Evolutionary conservation across 2,797 vertebrate genomes (phyloP).

Genomic region (Chelon labrosus): DNA sequence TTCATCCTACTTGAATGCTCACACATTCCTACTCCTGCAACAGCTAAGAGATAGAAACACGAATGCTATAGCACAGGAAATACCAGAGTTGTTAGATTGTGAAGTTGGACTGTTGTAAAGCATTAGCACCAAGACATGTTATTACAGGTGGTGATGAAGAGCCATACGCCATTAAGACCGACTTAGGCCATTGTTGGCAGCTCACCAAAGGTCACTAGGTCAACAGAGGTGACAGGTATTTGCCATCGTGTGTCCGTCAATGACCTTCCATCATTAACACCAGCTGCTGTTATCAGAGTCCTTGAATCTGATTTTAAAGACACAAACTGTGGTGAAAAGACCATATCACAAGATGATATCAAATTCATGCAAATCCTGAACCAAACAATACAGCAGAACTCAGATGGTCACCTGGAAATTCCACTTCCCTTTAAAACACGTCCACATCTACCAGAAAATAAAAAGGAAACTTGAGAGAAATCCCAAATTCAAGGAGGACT

Average conservation of each 20-base stretch:
- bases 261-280: neutral
- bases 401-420: slow-evolving; percentile 10
- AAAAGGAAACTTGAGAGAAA: neutral
- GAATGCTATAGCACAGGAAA: no score
- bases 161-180: neutral
- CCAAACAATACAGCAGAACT: neutral
- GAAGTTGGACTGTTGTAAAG: no score
- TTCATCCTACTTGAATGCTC: no score
- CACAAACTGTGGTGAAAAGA: neutral
- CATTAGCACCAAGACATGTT: neutral
- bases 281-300: neutral
- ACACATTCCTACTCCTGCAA: neutral
- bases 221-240: neutral
- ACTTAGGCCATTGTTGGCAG: slow-evolving; percentile 15
- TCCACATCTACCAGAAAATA: slow-evolving; percentile 4
- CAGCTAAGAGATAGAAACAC: neutral
- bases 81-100: no score
- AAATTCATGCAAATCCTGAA: slow-evolving; percentile 9
- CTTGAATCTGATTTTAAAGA: neutral
- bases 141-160: slow-evolving; percentile 6
- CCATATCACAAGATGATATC: slow-evolving; percentile 14
- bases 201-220: neutral
- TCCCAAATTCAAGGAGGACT: no score
- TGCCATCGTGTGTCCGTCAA: slow-evolving; percentile 1
- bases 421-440: slow-evolving; percentile 1